Base-by-base conservation (phyloP, 2,888 invertebrate species). In the Eudemis profundana region DNA sequence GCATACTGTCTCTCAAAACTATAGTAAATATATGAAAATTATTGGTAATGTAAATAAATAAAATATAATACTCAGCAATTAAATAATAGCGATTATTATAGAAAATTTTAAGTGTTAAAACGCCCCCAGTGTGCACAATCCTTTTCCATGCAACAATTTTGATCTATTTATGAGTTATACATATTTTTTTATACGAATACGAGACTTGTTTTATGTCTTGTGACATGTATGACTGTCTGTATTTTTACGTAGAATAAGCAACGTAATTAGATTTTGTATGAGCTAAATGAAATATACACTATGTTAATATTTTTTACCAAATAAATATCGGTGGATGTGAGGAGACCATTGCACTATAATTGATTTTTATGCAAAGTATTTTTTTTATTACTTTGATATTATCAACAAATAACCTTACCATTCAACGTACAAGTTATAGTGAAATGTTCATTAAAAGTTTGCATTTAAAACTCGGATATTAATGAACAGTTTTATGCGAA, bases 201-300 rank as follows among this genome's bases (percentile, higher is more conserved):
- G 71, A 75, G 80, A 78, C 74, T 68, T 65, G 71, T 65, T 74
- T 73, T 74, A 70, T 71, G 70, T 72, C 68, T 72, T 68, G 69
- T 77, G 76, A 76, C 74, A 72, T 71, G 74, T 81, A 77, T 81
- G 87, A 87, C 85, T 87, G 86, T 87, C 82, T 79, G 74, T 83
- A 78, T 78, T 72, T 68, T 74, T 82, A 82, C 82, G 77, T 83
- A 82, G 78, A 69, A 33, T 83, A 87, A 83, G 83, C 74, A 81
- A 79, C 83, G 78, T 85, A 83, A 83, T 81, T 89, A 90, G 89
- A 86, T 89, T 91, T 90, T 91, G 84, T 91, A 91, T 90, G 85
- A 84, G 81, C 84, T 87, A 89, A 86, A 84, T 74, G 62, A 87
- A 88, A 85, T 87, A 86, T 89, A 89, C 88, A 86, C 72, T 77